phyloP scores from a whole-genome alignment of 2,888 invertebrate species.

The Vanessa cardui region DNA sequence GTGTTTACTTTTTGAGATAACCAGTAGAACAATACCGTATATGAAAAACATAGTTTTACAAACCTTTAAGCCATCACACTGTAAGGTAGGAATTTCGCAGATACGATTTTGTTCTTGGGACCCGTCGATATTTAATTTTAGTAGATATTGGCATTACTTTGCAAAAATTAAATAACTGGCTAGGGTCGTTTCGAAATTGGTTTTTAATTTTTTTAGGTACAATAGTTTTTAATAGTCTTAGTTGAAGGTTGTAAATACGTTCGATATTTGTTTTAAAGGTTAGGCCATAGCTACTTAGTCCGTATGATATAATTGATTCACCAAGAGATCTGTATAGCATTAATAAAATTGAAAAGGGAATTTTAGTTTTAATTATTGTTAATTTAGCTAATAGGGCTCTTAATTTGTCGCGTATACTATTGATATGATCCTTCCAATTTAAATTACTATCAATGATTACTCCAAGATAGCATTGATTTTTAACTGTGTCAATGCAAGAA shows the following conservation, averaged over 20 bases:
- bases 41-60: too few relatives aligned
- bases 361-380: neutral
- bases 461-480: neutral
- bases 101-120: too few relatives aligned
- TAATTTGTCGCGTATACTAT: neutral
- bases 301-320: neutral
- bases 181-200: neutral
- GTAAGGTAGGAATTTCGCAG: too few relatives aligned
- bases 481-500: conserved; percentile 1
- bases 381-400: conserved; percentile 1
- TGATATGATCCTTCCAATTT: neutral
- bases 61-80: too few relatives aligned
- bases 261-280: neutral
- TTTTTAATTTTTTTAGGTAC: neutral
- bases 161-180: neutral
- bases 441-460: conserved; percentile 1
- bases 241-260: neutral
- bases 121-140: too few relatives aligned
- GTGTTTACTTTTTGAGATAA: too few relatives aligned
- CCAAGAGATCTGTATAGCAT: neutral
- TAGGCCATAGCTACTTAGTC: neutral
- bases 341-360: neutral
- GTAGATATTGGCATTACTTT: too few relatives aligned
- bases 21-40: too few relatives aligned
- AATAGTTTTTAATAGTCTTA: neutral